Evolutionary conservation across 2,888 invertebrate genomes (phyloP).

Genomic region (Brachycybe producta): DNA sequence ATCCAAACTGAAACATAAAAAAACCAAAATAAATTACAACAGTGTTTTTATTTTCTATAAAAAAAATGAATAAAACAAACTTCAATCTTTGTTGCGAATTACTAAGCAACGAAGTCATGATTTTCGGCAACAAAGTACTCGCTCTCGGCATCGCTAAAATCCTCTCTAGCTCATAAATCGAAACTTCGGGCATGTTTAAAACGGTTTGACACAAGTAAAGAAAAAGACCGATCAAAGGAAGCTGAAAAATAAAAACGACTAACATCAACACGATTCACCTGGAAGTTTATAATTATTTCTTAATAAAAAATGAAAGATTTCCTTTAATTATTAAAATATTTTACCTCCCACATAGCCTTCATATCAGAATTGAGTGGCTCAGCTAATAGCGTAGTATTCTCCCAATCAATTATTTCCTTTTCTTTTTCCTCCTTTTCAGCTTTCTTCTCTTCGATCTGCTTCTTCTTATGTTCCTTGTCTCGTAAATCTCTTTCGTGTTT

Average conservation of each 20-base stretch:
- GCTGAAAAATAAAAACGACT: slow-evolving; percentile 30
- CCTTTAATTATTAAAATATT: too few relatives aligned
- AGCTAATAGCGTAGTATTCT: slow-evolving; percentile 33
- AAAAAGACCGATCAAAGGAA: slow-evolving; percentile 45
- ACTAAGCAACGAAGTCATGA: slow-evolving; percentile 45
- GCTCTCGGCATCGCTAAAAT: slow-evolving; percentile 44
- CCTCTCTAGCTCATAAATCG: slow-evolving; percentile 45
- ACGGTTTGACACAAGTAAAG: slow-evolving; percentile 40
- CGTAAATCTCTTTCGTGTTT: slow-evolving; percentile 32
- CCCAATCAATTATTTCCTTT: slow-evolving; percentile 37
- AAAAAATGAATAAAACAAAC: slow-evolving; percentile 23
- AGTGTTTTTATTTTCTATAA: background rate
- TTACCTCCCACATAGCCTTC: slow-evolving; percentile 45
- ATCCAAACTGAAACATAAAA: slow-evolving; percentile 29
- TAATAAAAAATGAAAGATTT: too few relatives aligned
- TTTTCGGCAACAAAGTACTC: slow-evolving; percentile 39
- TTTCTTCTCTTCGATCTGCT: slow-evolving; percentile 32
- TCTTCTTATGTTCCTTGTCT: slow-evolving; percentile 29
- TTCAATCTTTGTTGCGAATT: slow-evolving; percentile 32
- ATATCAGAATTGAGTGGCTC: slow-evolving; percentile 35
- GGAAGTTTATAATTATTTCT: slow-evolving; percentile 4
- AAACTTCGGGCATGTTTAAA: slow-evolving; percentile 41
- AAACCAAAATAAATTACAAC: background rate
- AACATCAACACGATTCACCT: background rate
- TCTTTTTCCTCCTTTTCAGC: slow-evolving; percentile 36